phyloP scores from a whole-genome alignment of 2,113 vertebrate species.

The Vimba vimba region DNA sequence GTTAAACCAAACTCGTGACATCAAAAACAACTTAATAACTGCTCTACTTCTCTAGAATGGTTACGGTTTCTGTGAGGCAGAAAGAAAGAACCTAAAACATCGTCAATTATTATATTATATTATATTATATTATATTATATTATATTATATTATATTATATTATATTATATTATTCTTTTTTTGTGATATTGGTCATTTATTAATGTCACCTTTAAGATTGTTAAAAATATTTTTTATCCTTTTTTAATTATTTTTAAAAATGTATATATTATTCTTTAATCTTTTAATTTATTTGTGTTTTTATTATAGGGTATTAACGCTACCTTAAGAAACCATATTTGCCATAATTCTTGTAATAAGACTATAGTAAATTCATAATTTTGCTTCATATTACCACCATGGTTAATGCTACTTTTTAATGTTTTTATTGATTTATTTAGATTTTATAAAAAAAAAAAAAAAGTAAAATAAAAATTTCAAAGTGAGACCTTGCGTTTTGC shows the following conservation, averaged over 20 bases:
- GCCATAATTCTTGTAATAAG: background rate
- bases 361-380: background rate
- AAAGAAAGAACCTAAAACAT: background rate
- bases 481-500: background rate
- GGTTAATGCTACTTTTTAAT: background rate
- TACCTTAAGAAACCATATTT: background rate
- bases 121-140: background rate
- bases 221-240: background rate
- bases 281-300: background rate
- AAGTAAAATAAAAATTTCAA: background rate
- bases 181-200: background rate
- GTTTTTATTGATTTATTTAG: background rate
- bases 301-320: background rate
- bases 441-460: background rate
- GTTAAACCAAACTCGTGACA: slow-evolving; percentile 40
- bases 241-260: background rate
- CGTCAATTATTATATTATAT: background rate
- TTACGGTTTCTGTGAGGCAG: background rate
- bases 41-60: slow-evolving; percentile 20
- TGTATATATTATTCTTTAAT: background rate
- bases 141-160: background rate
- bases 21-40: slow-evolving; percentile 48
- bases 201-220: background rate
- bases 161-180: background rate
- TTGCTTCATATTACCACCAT: background rate